These are phyloP conservation scores for Oreochromis aureus DNA, from an alignment of 2,113 vertebrate genomes.

Conservation along the genomic window DNA sequence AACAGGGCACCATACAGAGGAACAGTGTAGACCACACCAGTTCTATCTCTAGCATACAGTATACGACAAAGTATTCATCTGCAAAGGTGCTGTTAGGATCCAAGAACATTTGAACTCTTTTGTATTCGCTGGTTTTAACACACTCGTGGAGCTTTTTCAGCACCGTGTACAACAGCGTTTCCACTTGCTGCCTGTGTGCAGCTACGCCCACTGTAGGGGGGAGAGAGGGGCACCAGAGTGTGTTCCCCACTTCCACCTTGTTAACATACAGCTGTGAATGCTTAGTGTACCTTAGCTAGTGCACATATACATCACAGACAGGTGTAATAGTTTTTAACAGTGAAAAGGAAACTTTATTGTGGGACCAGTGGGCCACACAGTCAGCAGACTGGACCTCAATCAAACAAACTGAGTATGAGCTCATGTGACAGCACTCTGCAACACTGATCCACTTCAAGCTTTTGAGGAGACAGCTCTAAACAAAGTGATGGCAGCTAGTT, in stretches of 20 bases:
- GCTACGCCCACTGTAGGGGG: background rate
- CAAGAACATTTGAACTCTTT: background rate
- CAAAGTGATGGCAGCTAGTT: background rate
- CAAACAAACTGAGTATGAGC: background rate
- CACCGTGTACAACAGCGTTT: background rate
- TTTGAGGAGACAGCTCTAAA: background rate
- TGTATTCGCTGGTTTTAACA: background rate
- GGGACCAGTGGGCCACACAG: background rate
- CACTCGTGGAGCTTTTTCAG: background rate
- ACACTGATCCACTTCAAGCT: background rate
- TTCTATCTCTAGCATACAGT: fast-evolving
- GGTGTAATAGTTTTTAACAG: background rate
- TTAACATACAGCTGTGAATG: background rate
- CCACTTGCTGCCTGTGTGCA: background rate
- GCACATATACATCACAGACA: background rate
- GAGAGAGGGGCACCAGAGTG: background rate
- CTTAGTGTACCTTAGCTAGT: background rate
- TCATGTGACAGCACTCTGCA: fast-evolving
- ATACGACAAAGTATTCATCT: background rate
- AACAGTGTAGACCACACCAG: background rate
- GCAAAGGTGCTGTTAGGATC: background rate
- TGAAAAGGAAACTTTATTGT: fast-evolving
- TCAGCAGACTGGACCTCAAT: background rate
- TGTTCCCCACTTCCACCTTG: background rate
- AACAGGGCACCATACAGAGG: background rate